Evolutionary conservation across 2,113 vertebrate genomes (phyloP).

Genomic region (Diphyllodes magnificus): DNA sequence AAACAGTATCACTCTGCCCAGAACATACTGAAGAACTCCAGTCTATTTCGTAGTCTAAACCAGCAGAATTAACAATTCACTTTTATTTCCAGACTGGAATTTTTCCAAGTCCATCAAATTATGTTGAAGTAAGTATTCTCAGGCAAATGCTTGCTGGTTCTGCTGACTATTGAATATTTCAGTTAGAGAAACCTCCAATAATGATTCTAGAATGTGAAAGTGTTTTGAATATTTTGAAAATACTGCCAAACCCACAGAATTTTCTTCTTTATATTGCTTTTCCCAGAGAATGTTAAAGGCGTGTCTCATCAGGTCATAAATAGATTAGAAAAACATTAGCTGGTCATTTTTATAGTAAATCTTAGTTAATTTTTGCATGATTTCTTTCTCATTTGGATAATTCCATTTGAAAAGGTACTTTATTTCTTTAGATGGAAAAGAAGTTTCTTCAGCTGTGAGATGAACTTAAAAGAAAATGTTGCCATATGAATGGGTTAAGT

Average conservation of each 20-base stretch:
- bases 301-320: neutral
- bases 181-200: neutral
- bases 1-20: neutral
- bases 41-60: neutral
- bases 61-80: neutral
- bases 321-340: neutral
- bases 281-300: neutral
- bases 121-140: neutral
- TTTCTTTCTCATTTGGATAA: neutral
- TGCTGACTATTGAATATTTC: neutral
- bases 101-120: neutral
- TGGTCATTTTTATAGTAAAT: neutral
- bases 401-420: neutral
- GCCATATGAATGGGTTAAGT: neutral
- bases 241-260: neutral
- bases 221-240: slow-evolving; percentile 3
- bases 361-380: neutral
- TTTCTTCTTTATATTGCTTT: neutral
- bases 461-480: neutral
- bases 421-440: neutral
- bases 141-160: neutral
- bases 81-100: neutral
- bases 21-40: neutral
- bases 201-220: neutral
- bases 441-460: neutral